Percentiles rank a stretch among this genome's conserved stretches.
These are phyloP conservation scores for Rhinatrema bivittatum DNA, from an alignment of 2,797 vertebrate species.

Conservation along the genomic window DNA sequence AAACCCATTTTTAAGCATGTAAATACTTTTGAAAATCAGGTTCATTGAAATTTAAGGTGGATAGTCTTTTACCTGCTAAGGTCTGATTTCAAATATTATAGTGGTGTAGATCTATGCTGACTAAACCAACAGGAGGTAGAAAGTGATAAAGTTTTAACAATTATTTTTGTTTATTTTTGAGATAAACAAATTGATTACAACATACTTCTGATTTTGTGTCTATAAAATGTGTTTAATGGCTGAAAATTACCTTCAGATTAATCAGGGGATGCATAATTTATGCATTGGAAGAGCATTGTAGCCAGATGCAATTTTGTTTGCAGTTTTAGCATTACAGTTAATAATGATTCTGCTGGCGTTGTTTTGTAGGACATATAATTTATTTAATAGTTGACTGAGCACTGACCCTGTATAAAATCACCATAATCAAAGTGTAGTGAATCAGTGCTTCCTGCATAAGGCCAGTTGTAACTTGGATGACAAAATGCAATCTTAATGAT, in stretches of 20 bases:
- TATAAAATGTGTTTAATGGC: constrained; percentile 69
- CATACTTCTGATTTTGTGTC: constrained; percentile 50
- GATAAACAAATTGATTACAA: constrained; percentile 49
- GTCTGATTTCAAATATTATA: constrained; percentile 18
- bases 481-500: constrained; percentile 1
- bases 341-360: constrained; percentile 61
- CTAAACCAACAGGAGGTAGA: constrained; percentile 39
- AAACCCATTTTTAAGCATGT: too few species aligned
- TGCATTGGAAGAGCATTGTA: constrained; percentile 55
- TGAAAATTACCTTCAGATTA: constrained; percentile 63
- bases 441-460: constrained; percentile 25
- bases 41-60: too few species aligned
- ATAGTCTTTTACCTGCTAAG: constrained; percentile 14
- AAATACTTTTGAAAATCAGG: too few species aligned
- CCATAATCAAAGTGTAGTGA: constrained; percentile 55
- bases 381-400: constrained; percentile 74
- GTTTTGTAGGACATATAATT: constrained; percentile 66
- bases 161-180: constrained; percentile 50
- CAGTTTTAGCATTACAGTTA: constrained; percentile 66
- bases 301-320: constrained; percentile 69
- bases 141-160: constrained; percentile 48
- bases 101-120: constrained; percentile 27
- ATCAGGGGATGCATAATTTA: constrained; percentile 67
- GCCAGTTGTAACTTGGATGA: background rate
- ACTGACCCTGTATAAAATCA: constrained; percentile 61